A percentile compares a stretch with the other conserved stretches of the same genome.
These are phyloP conservation scores for Loriculus beryllinus DNA, from an alignment of 2,797 vertebrate species.

Conservation along the genomic window DNA sequence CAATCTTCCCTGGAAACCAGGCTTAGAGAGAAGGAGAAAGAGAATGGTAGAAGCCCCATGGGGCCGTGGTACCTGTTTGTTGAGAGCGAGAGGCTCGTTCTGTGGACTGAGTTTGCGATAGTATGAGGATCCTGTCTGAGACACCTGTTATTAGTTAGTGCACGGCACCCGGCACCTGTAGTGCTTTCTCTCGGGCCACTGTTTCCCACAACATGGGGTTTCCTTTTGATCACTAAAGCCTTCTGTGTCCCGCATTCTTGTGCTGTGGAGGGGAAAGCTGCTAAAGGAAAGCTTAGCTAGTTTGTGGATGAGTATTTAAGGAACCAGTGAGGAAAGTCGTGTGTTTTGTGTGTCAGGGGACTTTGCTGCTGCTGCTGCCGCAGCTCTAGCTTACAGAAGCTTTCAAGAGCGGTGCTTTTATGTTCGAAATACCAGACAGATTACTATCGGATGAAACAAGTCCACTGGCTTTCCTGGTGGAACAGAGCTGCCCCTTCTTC, in stretches of 20 bases:
- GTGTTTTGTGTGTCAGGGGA: not conserved
- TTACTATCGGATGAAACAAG: not conserved
- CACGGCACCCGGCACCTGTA: not conserved
- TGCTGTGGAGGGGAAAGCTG: not conserved
- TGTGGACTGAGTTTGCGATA: not conserved
- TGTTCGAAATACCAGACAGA: not conserved
- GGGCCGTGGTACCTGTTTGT: not conserved
- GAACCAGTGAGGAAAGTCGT: not conserved
- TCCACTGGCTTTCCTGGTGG: not conserved
- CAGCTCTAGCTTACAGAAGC: not conserved
- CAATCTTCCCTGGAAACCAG: not conserved
- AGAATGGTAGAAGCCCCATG: not conserved
- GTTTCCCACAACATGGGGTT: not conserved
- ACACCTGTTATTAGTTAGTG: constrained; percentile 41
- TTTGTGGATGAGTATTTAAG: not conserved
- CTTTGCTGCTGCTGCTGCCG: not conserved
- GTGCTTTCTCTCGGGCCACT: not conserved
- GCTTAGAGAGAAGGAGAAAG: not conserved
- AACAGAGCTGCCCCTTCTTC: not conserved
- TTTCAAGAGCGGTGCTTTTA: not conserved
- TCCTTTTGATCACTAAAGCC: not conserved
- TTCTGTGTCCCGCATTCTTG: not conserved
- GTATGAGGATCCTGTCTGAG: not conserved
- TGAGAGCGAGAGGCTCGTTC: not conserved
- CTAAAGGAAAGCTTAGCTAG: not conserved